These are phyloP conservation scores for Hyperoodon ampullatus DNA, from an alignment of 2,113 vertebrate genomes.

Conservation along the genomic window DNA sequence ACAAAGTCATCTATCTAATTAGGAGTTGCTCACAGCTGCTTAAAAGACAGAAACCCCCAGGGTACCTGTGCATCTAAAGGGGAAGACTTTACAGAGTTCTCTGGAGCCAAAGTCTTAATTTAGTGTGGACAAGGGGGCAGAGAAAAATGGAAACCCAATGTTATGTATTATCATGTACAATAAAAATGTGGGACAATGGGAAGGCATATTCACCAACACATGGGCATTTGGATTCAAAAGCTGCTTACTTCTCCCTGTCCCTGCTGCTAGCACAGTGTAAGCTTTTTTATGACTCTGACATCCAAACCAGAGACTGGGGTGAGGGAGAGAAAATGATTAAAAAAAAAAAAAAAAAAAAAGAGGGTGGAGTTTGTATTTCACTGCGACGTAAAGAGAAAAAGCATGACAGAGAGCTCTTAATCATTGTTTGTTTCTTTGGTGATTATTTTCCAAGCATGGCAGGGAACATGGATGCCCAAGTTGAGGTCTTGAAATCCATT, in stretches of 20 bases:
- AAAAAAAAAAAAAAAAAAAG: slow-evolving; percentile 41
- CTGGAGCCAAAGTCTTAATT: slow-evolving; percentile 86
- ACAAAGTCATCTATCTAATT: slow-evolving; percentile 88
- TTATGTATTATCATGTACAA: slow-evolving; percentile 68
- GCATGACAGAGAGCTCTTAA: not conserved
- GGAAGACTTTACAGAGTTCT: slow-evolving; percentile 85
- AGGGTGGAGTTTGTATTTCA: slow-evolving; percentile 61
- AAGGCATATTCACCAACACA: slow-evolving; percentile 70
- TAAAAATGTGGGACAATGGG: slow-evolving; percentile 78
- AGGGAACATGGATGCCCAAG: not conserved
- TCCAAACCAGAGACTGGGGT: slow-evolving; percentile 77
- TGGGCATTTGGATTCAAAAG: slow-evolving; percentile 76
- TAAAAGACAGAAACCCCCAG: slow-evolving; percentile 80
- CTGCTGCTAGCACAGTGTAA: slow-evolving; percentile 74
- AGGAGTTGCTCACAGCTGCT: slow-evolving; percentile 84
- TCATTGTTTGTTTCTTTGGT: slow-evolving; percentile 47
- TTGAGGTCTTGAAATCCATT: not conserved
- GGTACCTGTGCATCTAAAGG: slow-evolving; percentile 79
- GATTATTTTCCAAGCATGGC: not conserved
- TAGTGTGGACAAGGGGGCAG: slow-evolving; percentile 79
- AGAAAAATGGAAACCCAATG: slow-evolving; percentile 81
- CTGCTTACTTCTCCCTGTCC: slow-evolving; percentile 71
- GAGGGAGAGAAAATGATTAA: slow-evolving; percentile 64
- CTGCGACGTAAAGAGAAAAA: slow-evolving; percentile 63
- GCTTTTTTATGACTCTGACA: slow-evolving; percentile 77